Evolutionary conservation across 2,113 vertebrate species (phyloP).

Genomic region (Parotia lawesii): DNA sequence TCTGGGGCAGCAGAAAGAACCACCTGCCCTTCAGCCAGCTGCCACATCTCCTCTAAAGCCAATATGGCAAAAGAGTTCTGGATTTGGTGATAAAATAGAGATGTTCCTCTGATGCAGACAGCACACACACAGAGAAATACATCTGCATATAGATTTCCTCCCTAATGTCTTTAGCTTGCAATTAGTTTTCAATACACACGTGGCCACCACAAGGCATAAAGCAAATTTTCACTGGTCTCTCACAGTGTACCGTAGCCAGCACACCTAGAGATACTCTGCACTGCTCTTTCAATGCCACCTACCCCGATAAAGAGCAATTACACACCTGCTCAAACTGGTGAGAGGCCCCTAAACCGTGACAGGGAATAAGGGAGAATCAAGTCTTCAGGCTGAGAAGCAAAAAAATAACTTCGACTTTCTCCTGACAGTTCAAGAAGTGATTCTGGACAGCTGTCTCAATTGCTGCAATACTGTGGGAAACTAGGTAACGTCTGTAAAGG

Average conservation of each 20-base stretch:
- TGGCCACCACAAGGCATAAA: not conserved
- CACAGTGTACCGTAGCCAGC: not conserved
- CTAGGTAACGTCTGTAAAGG: constrained; percentile 7
- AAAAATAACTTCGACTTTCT: constrained; percentile 16
- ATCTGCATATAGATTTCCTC: not conserved
- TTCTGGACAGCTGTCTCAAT: constrained; percentile 2
- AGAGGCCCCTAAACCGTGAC: not conserved
- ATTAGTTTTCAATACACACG: not conserved
- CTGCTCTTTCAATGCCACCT: constrained; percentile 4
- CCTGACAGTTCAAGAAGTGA: constrained; percentile 2
- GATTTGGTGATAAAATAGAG: not conserved
- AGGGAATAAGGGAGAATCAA: not conserved
- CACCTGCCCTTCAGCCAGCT: not conserved
- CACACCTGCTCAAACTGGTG: not conserved
- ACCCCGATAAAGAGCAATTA: not conserved
- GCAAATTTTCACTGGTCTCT: not conserved
- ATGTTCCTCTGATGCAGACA: not conserved
- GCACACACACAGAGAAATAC: not conserved
- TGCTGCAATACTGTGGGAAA: not conserved
- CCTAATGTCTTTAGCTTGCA: not conserved
- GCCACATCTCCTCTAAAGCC: not conserved
- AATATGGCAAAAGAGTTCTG: not conserved
- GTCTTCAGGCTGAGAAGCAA: not conserved
- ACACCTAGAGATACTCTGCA: not conserved
- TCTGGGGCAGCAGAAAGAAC: not conserved